Evolutionary conservation across 2,888 invertebrate genomes (phyloP), one percentile per base, ranked within the genome.

Genomic region (Tridacna crocea): DNA sequence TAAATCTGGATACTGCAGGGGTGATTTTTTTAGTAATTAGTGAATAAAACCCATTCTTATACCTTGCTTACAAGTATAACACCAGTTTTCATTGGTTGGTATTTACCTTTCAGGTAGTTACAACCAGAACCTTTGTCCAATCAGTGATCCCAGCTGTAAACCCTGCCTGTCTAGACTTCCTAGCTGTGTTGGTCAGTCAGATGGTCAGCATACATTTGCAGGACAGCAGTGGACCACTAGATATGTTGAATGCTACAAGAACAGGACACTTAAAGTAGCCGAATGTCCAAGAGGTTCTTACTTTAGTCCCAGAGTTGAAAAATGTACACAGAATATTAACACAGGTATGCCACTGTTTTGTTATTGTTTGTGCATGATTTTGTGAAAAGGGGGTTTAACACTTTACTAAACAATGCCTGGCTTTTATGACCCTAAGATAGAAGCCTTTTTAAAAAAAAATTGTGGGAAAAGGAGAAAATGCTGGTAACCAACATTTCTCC

Each of bases 131-230:
- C 47, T 79, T n/a, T 88, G 88, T 76, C 60, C 63, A 1, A 15
- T 27, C 0, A 77, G 15, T 36, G 81, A 82, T 58, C 61, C 66
- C 10, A 58, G 70, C 10, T 89, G 89, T 78, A 55, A 24, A 6
- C 87, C 90, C 0, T 90, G 90, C 75, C 66, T 73, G 13, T 82
- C 83, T 6, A 66, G 88, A 61, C 78, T 88, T 15, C 88, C 88
- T 10, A 87, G 87, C 75, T 90, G 90, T 84, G 77, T 85, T 22
- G 87, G 85, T 22, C 74, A 82, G 17, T 48, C 74, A 8, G 84
- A 90, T 48, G 88, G 88, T n/a, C 26, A 65, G 10, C 81, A 88
- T 22, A 48, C 77, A 11, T 85, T 89, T 72, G 80, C 81, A 27
- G 80, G 70, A 13, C 83, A 84, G 12, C 65, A 74, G 17, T 88